These are phyloP conservation scores for Romanomermis culicivorax DNA, from an alignment of 2,888 invertebrate species.

Conservation along the genomic window DNA sequence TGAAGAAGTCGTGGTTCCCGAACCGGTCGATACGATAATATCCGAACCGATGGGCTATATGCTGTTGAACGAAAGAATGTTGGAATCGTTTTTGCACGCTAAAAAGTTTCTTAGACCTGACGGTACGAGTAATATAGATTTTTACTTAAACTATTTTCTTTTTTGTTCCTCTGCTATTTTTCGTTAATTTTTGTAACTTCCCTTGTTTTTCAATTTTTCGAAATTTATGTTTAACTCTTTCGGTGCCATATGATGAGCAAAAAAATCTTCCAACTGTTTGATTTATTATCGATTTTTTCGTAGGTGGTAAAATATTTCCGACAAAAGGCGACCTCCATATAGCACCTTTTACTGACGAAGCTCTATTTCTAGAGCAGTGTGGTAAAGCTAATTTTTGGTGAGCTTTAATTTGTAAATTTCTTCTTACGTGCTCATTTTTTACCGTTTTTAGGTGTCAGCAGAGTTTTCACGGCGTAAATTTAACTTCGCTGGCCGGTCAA, in stretches of 20 bases:
- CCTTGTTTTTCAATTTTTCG: too few species aligned
- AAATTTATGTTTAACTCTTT: too few species aligned
- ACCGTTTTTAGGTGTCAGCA: constrained; percentile 69
- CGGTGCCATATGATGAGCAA: too few species aligned
- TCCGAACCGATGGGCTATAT: constrained; percentile 99
- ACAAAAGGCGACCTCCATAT: constrained; percentile 86
- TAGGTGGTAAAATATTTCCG: constrained; percentile 82
- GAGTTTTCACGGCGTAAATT: constrained; percentile 88
- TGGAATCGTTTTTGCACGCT: constrained; percentile 92
- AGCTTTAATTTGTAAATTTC: constrained; percentile 14
- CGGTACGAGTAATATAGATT: constrained; percentile 27
- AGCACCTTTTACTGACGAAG: constrained; percentile 91
- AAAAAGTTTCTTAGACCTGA: constrained; percentile 82
- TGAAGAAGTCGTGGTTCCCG: constrained; percentile 86
- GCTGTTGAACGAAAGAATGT: constrained; percentile 95
- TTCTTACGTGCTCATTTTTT: too few species aligned
- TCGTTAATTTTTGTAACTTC: too few species aligned
- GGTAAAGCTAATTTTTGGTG: constrained; percentile 95
- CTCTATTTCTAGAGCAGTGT: constrained; percentile 87
- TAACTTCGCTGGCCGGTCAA: constrained; percentile 66
- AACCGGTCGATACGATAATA: constrained; percentile 83
- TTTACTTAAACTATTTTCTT: too few species aligned
- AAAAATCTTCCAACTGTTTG: too few species aligned
- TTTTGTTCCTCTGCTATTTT: too few species aligned
- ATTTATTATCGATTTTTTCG: too few species aligned